A percentile compares a stretch with the other conserved stretches of the same genome.
Conservation (phyloP, 2,113 vertebrate species). For the Alethe castanea region DNA sequence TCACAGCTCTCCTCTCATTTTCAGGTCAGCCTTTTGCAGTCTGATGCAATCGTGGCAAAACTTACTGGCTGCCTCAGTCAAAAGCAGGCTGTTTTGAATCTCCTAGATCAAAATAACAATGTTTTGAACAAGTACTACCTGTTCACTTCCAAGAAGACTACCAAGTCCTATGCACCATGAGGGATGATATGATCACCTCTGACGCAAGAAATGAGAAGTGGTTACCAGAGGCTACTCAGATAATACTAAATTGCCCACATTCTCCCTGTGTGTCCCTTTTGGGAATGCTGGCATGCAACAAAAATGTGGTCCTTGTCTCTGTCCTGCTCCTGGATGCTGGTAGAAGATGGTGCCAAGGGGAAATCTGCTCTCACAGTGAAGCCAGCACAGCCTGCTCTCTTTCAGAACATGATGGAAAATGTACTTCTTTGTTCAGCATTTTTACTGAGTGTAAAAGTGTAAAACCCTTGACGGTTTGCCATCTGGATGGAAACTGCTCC, state of each 20-base stretch:
- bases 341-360: neutral
- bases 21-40: neutral
- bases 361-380: neutral
- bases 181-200: neutral
- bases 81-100: neutral
- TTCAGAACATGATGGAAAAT: constrained; percentile 52
- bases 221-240: neutral
- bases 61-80: neutral
- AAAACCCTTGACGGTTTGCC: constrained; percentile 51
- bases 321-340: neutral
- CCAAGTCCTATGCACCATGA: accelerated
- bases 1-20: neutral
- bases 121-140: neutral
- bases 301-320: neutral
- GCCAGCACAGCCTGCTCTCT: constrained; percentile 21
- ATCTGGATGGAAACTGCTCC: constrained; percentile 40
- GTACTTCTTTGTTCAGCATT: constrained; percentile 37
- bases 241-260: neutral
- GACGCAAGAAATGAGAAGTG: neutral
- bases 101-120: neutral
- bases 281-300: neutral
- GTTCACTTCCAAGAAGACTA: neutral
- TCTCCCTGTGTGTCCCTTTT: neutral
- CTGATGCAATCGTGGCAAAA: constrained; percentile 9
- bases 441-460: constrained; percentile 58